phyloP scores from a whole-genome alignment of 2,113 vertebrate species.

The Poeciliopsis occidentalis region DNA sequence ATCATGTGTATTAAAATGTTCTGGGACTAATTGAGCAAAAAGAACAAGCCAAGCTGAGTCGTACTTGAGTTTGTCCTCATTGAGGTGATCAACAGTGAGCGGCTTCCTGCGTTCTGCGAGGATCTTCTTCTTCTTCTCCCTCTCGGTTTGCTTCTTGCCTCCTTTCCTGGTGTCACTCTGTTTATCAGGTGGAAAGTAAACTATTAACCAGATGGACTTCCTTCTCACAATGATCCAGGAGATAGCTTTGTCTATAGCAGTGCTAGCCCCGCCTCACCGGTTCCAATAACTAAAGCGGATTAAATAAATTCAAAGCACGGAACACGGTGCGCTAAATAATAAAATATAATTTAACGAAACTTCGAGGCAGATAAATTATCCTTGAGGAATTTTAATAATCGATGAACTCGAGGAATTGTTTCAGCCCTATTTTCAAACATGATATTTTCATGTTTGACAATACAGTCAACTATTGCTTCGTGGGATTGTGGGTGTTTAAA shows the following conservation, averaged over 20 bases:
- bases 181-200: background rate
- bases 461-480: background rate
- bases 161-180: constrained; percentile 89
- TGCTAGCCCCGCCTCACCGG: too few relatives aligned
- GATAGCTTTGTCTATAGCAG: too few relatives aligned
- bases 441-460: background rate
- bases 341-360: too few relatives aligned
- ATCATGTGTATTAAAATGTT: background rate
- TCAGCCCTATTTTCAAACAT: background rate
- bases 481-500: background rate
- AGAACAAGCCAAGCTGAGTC: constrained; percentile 18
- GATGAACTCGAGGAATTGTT: too few relatives aligned
- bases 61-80: constrained; percentile 92
- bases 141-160: constrained; percentile 92
- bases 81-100: constrained; percentile 88
- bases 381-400: too few relatives aligned
- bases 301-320: too few relatives aligned
- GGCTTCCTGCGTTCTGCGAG: constrained; percentile 89
- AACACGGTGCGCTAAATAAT: too few relatives aligned
- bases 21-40: background rate
- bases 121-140: constrained; percentile 98
- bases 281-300: too few relatives aligned
- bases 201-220: background rate
- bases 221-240: background rate
- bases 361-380: too few relatives aligned